Evolutionary conservation across 2,113 vertebrate genomes (phyloP).

Genomic region (Pachypanchax playfairii): DNA sequence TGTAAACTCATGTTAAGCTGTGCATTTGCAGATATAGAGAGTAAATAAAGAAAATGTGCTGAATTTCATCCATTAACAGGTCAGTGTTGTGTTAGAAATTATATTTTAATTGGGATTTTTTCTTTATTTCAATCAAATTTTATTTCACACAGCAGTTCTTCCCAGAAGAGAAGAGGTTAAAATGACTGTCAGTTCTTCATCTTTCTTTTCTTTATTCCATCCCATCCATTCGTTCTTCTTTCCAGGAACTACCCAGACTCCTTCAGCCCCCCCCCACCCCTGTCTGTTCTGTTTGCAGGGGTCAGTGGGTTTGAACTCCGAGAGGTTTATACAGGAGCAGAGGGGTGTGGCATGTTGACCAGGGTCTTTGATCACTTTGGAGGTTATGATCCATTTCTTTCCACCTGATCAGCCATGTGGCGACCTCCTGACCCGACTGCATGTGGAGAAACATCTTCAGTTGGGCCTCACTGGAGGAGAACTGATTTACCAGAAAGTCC

Average conservation of each 20-base stretch:
- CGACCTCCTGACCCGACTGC: conserved; percentile 53
- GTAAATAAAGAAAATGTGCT: too few species aligned
- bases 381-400: conserved; percentile 57
- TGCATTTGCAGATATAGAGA: too few species aligned
- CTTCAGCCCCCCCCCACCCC: not conserved
- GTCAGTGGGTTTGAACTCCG: conserved; percentile 64
- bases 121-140: too few species aligned
- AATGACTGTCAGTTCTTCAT: conserved; percentile 24
- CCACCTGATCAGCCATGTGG: conserved; percentile 60
- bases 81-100: too few species aligned
- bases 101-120: too few species aligned
- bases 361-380: conserved; percentile 62
- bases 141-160: too few species aligned
- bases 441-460: conserved; percentile 18
- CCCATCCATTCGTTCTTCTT: conserved; percentile 1
- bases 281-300: conserved; percentile 36
- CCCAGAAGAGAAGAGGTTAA: not conserved
- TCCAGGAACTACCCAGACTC: conserved; percentile 1
- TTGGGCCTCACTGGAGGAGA: conserved; percentile 22
- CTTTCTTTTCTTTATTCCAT: conserved; percentile 2
- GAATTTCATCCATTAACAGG: too few species aligned
- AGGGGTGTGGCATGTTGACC: conserved; percentile 42
- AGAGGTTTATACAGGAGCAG: conserved; percentile 36
- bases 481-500: not conserved
- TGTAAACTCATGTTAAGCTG: too few species aligned